Base-by-base conservation (phyloP, 1,140 invertebrate genomes). In the Sogatella furcifera region DNA sequence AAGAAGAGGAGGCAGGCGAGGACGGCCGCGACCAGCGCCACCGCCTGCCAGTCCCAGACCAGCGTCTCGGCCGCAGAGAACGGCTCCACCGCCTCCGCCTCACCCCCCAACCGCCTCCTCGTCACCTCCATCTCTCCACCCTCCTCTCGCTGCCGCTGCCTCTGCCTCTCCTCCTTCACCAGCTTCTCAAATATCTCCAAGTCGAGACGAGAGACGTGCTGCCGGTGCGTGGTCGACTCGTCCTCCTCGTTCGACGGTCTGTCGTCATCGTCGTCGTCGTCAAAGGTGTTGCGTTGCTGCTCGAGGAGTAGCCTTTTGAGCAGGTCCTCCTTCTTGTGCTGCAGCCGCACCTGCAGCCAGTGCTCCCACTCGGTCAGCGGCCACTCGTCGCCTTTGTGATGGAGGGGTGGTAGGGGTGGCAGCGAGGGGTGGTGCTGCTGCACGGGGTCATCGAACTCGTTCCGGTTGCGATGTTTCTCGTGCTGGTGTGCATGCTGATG, bases 1-100 rank as follows among this genome's bases (percentile, higher is more conserved):
- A 84, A 84, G 74, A 84, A 84, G 59, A 84, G 66, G 24, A 84
- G 74, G 69, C 81, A 84, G 42, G 81, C 77, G 61, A 78, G 77
- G 5, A 82, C 78, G 15, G 81, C 82, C 19, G 80, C 71, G 4
- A 79, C 76, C 61, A 84, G 67, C 1, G 79, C 78, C 5, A 78
- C 74, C 0, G 80, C 80, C 64, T 84, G 81, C 82, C 82, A 84
- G 67, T 83, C 80, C 64, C 61, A 65, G 42, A 66, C 64, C 9
- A 67, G 55, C 21, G 55, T 61, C 53, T 67, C 65, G 28, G 64
- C 54, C 6, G 64, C 62, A 9, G 60, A 59, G 57, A 66, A 66
- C 17, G 64, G 66, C 38, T 63, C 61, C 13, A 19, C 59, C 3
- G n/a, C 28, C n/a, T 10, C 19, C 19, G 15, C 24, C 14, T n/a